Conservation (phyloP, 2,113 vertebrate genomes). For the Cavia porcellus region DNA sequence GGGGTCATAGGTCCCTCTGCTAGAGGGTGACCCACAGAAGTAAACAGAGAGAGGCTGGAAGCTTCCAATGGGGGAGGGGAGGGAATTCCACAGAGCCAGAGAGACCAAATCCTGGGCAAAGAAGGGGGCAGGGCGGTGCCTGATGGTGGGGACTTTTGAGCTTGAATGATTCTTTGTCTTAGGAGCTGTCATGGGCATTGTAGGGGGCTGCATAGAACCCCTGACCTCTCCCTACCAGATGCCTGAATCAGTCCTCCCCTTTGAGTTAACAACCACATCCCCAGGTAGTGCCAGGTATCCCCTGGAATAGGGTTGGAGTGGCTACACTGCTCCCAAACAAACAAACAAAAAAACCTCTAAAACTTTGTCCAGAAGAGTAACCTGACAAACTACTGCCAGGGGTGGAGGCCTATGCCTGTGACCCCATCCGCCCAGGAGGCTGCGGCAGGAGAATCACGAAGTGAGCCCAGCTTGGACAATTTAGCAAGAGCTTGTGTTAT, state of each 20-base stretch:
- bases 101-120: not conserved
- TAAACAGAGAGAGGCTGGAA: not conserved
- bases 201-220: not conserved
- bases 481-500: not conserved
- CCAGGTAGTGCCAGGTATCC: not conserved
- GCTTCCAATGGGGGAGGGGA: not conserved
- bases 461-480: not conserved
- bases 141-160: not conserved
- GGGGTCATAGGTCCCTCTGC: not conserved
- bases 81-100: too few species aligned
- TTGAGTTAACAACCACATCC: not conserved
- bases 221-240: not conserved
- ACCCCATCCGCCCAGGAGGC: not conserved
- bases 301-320: too few species aligned
- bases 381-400: not conserved
- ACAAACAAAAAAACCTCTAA: not conserved
- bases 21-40: not conserved
- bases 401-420: not conserved
- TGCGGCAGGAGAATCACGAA: not conserved
- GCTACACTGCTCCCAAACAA: not conserved
- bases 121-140: too few species aligned
- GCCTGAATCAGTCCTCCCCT: not conserved
- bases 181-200: not conserved
- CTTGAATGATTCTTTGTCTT: not conserved
- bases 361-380: not conserved